Percentiles rank a stretch among this genome's conserved stretches.
These are phyloP conservation scores for Mycteria americana DNA, from an alignment of 2,797 vertebrate species.

Conservation along the genomic window DNA sequence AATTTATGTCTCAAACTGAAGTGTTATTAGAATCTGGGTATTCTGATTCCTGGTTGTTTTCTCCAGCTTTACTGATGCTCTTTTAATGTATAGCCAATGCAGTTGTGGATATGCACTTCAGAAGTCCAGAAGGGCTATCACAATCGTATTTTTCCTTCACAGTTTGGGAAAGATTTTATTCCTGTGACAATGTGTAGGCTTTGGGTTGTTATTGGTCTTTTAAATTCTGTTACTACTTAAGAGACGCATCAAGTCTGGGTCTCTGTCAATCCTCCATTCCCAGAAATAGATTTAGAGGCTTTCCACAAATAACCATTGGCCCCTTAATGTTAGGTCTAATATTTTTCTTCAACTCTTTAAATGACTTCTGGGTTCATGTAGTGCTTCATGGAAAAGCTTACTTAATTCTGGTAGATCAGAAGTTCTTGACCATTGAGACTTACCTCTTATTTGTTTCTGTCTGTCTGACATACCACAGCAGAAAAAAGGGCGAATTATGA, in stretches of 20 bases:
- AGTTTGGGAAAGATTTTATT: neutral
- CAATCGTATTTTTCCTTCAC: neutral
- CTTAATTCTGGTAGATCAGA: neutral
- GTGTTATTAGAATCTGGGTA: neutral
- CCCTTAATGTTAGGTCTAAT: neutral
- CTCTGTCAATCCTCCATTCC: neutral
- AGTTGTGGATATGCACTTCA: neutral
- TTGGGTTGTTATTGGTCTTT: neutral
- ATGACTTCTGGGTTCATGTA: neutral
- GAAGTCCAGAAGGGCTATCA: neutral
- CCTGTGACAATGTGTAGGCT: neutral
- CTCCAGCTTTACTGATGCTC: neutral
- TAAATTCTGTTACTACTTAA: neutral
- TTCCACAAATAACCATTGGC: neutral
- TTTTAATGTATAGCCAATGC: neutral
- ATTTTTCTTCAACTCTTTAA: neutral
- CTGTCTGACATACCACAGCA: rapidly evolving
- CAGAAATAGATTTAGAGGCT: neutral
- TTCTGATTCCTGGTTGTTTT: neutral
- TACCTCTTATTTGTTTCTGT: neutral
- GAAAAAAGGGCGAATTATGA: neutral
- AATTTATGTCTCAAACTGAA: neutral
- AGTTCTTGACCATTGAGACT: neutral
- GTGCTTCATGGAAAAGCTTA: neutral
- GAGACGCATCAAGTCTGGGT: neutral